Conservation (phyloP, 2,797 vertebrate genomes). For the Ceyx erithaca region DNA sequence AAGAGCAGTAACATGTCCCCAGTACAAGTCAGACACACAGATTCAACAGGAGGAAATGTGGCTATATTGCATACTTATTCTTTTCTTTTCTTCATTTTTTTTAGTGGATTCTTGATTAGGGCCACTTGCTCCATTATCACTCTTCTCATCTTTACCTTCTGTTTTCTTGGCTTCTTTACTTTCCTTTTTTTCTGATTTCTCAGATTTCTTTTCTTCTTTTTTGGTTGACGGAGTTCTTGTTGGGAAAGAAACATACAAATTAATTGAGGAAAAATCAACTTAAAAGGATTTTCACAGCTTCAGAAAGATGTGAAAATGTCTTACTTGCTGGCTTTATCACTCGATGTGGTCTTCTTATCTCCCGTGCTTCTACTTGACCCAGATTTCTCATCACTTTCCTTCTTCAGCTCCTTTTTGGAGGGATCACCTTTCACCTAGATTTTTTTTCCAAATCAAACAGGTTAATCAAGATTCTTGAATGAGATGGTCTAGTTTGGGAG, state of each 20-base stretch:
- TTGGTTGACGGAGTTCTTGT: conserved; percentile 86
- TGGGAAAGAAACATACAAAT: conserved; percentile 9
- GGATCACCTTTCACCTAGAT: conserved; percentile 94
- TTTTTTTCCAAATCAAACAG: not conserved
- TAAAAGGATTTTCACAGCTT: not conserved
- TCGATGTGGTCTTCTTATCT: conserved; percentile 87
- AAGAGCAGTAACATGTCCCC: conserved; percentile 15
- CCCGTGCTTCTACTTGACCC: conserved; percentile 82
- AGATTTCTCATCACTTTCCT: conserved; percentile 91
- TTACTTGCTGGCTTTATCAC: conserved; percentile 86
- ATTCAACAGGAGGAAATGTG: conserved; percentile 42
- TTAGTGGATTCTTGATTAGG: conserved; percentile 83
- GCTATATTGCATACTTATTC: conserved; percentile 84
- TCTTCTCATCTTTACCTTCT: conserved; percentile 88
- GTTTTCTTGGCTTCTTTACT: conserved; percentile 89
- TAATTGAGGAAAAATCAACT: not conserved
- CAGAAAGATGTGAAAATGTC: not conserved
- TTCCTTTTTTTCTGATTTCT: conserved; percentile 93
- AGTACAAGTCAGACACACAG: conserved; percentile 51
- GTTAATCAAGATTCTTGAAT: not conserved
- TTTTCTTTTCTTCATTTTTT: conserved; percentile 91
- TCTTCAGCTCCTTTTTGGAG: conserved; percentile 95
- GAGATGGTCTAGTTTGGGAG: not conserved
- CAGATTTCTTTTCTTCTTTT: conserved; percentile 95
- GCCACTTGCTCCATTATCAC: conserved; percentile 80